Evolutionary conservation across 1,140 invertebrate genomes (phyloP), one percentile per base, ranked within the genome.

Genomic region (Colletes gigas): DNA sequence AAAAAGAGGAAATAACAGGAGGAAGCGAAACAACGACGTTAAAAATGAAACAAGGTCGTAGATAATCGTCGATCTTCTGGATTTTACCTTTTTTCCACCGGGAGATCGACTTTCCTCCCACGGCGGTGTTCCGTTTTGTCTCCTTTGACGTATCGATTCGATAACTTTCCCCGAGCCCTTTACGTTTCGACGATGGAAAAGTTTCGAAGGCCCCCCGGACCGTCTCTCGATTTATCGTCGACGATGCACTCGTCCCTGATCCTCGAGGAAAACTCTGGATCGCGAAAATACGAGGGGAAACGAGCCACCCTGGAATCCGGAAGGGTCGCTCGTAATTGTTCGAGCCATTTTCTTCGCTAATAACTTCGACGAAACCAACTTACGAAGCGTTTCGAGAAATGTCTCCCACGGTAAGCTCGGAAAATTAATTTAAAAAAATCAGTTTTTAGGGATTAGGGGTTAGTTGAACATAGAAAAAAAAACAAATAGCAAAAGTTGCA

Each of bases 121-220:
- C n/a, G 59, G 4, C 30, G n/a, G 6, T 50, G 19, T 54, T 74
- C 55, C 52, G 62, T 14, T 47, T 69, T 17, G n/a, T 52, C 47
- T 39, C 39, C 71, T 77, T 21, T 17, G 81, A 82, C 68, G 55
- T 54, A 81, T 85, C 82, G 77, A 81, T 68, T 81, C 78, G 41
- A 75, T 65, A 72, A 74, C 63, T 69, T 57, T 52, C 21, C n/a
- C 30, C 60, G 72, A 72, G 55, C 54, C 60, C 60, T 79, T 78
- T 68, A 59, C 67, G 55, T 66, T 52, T 63, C 63, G 44, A 8
- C 54, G 62, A 79, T 84, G 71, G 65, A 60, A 54, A 78, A 78
- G 84, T 83, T 85, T 75, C 76, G 71, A 83, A 59, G 72, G 78
- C 30, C 67, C 30, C 67, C 41, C 60, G 54, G 60, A 54, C 66